Evolutionary conservation across 2,797 vertebrate genomes (phyloP).

Genomic region (Sternarchorhynchus goeldii): DNA sequence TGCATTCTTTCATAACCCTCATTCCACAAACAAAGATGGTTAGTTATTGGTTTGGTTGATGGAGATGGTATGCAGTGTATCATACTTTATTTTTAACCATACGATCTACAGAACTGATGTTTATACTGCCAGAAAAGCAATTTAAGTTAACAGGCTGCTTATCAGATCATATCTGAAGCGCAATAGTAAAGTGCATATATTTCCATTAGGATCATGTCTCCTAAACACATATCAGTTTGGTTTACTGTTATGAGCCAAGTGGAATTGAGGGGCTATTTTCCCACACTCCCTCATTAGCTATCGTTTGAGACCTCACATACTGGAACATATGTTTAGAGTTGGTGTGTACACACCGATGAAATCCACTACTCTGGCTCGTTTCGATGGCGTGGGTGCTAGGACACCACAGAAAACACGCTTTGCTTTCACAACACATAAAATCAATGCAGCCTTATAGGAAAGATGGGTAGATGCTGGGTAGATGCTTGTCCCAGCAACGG

Average conservation of each 20-base stretch:
- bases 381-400: slow-evolving; percentile 14
- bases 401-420: slow-evolving; percentile 7
- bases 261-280: slow-evolving; percentile 14
- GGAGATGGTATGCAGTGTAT: slow-evolving; percentile 29
- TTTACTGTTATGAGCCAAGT: background rate
- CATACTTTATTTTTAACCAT: slow-evolving; percentile 26
- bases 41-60: slow-evolving; percentile 66
- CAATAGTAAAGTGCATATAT: slow-evolving; percentile 42
- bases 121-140: slow-evolving; percentile 22
- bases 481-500: slow-evolving; percentile 30
- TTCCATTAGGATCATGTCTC: background rate
- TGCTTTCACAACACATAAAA: slow-evolving; percentile 39
- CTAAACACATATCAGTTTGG: slow-evolving; percentile 25
- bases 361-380: slow-evolving; percentile 27
- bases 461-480: slow-evolving; percentile 18
- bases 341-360: slow-evolving; percentile 29
- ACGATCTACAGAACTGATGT: slow-evolving; percentile 10
- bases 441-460: slow-evolving; percentile 34
- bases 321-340: slow-evolving; percentile 15
- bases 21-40: slow-evolving; percentile 65
- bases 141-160: slow-evolving; percentile 39
- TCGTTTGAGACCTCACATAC: slow-evolving; percentile 34
- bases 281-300: slow-evolving; percentile 34
- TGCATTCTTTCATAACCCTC: slow-evolving; percentile 62
- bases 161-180: slow-evolving; percentile 32